Percentiles rank a stretch among this genome's conserved stretches.
phyloP scores from a whole-genome alignment of 2,113 vertebrate species.

The Gobiocypris rarus region DNA sequence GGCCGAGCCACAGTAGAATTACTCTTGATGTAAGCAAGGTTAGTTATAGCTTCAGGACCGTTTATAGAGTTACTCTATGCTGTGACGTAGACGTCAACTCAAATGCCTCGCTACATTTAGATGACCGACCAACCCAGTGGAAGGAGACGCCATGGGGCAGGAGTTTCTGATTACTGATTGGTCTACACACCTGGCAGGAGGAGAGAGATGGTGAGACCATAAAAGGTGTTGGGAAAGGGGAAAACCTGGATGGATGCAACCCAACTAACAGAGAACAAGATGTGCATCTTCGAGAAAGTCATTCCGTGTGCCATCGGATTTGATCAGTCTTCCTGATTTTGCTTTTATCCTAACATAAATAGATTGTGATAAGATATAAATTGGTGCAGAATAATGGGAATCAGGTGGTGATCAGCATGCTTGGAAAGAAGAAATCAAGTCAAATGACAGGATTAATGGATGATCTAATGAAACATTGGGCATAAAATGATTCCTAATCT shows the following conservation, averaged over 20 bases:
- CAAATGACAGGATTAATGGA: slow-evolving; percentile 48
- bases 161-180: slow-evolving; percentile 21
- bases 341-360: not conserved
- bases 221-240: not conserved
- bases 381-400: slow-evolving; percentile 56
- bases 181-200: not conserved
- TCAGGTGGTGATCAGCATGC: slow-evolving; percentile 63
- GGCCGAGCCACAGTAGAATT: slow-evolving; percentile 10
- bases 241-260: not conserved
- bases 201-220: not conserved
- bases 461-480: slow-evolving; percentile 53
- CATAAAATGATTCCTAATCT: slow-evolving; percentile 62
- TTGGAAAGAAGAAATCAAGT: slow-evolving; percentile 52
- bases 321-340: not conserved
- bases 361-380: not conserved
- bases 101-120: slow-evolving; percentile 44
- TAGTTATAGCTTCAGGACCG: not conserved
- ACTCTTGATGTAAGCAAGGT: slow-evolving; percentile 27
- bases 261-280: not conserved
- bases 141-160: not conserved
- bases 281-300: not conserved
- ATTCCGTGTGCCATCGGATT: not conserved
- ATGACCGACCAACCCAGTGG: not conserved
- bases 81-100: not conserved
- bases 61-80: slow-evolving; percentile 38